These are phyloP conservation scores for Meloidogyne chitwoodi DNA, from an alignment of 1,140 invertebrate species.

Conservation along the genomic window DNA sequence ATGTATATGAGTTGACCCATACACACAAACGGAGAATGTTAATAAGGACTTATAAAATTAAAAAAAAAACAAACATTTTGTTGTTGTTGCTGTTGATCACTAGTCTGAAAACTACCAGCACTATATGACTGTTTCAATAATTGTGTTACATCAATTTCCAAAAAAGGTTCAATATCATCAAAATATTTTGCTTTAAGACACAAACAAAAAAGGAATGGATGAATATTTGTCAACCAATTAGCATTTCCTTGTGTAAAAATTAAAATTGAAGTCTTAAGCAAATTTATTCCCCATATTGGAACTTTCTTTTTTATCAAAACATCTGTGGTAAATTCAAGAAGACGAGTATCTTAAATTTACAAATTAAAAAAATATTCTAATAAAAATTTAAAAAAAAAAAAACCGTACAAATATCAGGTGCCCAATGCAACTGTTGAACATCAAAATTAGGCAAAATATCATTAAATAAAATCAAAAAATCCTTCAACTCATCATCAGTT, in stretches of 20 bases:
- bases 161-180: slow-evolving; percentile 27
- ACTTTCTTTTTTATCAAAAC: slow-evolving; percentile 6
- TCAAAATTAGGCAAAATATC: slow-evolving; percentile 17
- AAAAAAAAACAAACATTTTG: not conserved
- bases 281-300: slow-evolving; percentile 22
- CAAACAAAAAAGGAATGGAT: slow-evolving; percentile 26
- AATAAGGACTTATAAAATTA: not conserved
- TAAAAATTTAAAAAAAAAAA: slow-evolving; percentile 13
- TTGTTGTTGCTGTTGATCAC: not conserved
- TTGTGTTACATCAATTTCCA: slow-evolving; percentile 24
- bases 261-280: slow-evolving; percentile 18
- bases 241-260: slow-evolving; percentile 4
- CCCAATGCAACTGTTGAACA: slow-evolving; percentile 24
- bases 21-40: too few relatives aligned
- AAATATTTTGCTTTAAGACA: slow-evolving; percentile 31
- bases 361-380: slow-evolving; percentile 4
- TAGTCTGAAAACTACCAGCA: not conserved
- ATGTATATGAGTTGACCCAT: too few relatives aligned
- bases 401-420: slow-evolving; percentile 30
- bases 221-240: slow-evolving; percentile 24
- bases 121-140: slow-evolving; percentile 9
- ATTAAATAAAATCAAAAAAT: slow-evolving; percentile 19
- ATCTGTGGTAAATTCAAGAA: slow-evolving; percentile 24
- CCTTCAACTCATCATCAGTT: slow-evolving; percentile 14
- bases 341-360: slow-evolving; percentile 20